phyloP scores from a whole-genome alignment of 2,797 vertebrate species.

The Uromys caudimaculatus region DNA sequence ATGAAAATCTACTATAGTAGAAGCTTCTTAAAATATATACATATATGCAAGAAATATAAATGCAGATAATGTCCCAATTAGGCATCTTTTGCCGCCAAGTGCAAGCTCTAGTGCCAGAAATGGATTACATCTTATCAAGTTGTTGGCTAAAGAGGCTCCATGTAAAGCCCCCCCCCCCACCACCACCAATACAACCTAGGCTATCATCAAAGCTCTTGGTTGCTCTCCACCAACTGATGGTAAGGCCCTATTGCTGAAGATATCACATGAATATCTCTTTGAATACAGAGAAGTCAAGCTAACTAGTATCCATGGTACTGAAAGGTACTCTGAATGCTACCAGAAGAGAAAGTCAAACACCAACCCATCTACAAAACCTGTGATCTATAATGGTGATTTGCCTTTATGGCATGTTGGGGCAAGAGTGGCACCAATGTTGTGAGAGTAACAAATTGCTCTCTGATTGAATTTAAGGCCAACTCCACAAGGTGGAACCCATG shows the following conservation, averaged over 20 bases:
- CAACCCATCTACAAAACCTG: neutral
- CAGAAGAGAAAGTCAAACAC: neutral
- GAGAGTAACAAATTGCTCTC: neutral
- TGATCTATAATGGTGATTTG: neutral
- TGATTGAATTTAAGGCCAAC: neutral
- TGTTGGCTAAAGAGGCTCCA: neutral
- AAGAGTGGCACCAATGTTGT: neutral
- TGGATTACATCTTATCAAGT: neutral
- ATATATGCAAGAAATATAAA: neutral
- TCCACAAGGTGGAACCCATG: neutral
- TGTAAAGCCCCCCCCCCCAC: neutral
- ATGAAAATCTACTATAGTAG: neutral
- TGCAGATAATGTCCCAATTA: neutral
- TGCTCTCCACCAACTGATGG: neutral
- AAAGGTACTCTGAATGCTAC: neutral
- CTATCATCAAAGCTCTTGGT: neutral
- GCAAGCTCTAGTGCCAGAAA: neutral
- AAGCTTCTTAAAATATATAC: neutral
- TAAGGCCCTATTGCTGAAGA: neutral
- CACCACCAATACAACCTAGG: neutral
- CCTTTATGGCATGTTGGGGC: neutral
- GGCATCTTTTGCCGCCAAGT: neutral
- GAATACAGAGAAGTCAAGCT: neutral
- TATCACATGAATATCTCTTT: neutral
- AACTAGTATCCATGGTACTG: neutral